A percentile compares a stretch with the other conserved stretches of the same genome.
These are phyloP conservation scores for Rattus rattus DNA, from an alignment of 2,113 vertebrate genomes.

Conservation along the genomic window DNA sequence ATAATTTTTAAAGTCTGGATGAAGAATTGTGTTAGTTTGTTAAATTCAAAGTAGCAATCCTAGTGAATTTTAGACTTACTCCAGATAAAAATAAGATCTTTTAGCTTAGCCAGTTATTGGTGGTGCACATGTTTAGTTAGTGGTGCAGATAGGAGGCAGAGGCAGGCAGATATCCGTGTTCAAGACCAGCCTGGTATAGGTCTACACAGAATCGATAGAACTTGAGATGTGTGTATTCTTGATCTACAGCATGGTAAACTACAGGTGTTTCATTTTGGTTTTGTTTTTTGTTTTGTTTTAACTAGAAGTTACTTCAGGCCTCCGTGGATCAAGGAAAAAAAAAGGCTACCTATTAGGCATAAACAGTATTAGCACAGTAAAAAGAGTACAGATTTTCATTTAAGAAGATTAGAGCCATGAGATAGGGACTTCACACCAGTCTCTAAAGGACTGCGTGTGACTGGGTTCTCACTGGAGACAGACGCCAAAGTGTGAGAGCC, in stretches of 20 bases:
- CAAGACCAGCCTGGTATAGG: not conserved
- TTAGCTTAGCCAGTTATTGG: not conserved
- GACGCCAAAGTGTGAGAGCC: not conserved
- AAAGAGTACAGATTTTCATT: not conserved
- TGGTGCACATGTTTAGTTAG: not conserved
- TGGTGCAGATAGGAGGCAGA: not conserved
- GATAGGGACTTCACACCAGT: not conserved
- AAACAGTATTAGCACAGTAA: not conserved
- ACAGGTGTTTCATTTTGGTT: not conserved
- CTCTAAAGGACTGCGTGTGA: not conserved
- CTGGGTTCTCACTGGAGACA: not conserved
- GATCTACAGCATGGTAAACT: not conserved
- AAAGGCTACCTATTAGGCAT: not conserved
- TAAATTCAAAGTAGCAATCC: not conserved
- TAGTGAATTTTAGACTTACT: not conserved
- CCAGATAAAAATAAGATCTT: not conserved
- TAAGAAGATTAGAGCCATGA: not conserved
- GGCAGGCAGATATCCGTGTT: not conserved
- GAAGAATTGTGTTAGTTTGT: not conserved
- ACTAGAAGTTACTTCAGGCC: not conserved
- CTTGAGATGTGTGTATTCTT: not conserved
- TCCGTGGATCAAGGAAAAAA: not conserved
- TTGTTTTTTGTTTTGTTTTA: not conserved
- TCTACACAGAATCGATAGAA: not conserved
- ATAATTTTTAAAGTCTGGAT: not conserved